Evolutionary conservation across 2,888 invertebrate genomes (phyloP).

Genomic region (Volucella zonaria): DNA sequence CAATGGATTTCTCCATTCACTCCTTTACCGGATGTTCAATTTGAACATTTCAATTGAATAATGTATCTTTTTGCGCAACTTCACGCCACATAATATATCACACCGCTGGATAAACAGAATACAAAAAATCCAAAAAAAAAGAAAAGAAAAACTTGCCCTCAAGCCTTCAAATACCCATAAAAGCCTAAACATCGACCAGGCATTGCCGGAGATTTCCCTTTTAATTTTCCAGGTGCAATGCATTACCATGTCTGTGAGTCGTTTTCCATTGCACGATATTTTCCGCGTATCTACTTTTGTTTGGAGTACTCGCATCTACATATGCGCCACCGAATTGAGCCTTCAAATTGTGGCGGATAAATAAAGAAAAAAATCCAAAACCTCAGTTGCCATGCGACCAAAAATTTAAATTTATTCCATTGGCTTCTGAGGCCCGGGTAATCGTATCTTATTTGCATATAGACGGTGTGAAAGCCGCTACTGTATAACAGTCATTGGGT

Average conservation of each 20-base stretch:
- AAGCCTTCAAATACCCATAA: conserved; percentile 62
- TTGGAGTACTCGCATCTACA: neutral
- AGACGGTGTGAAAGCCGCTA: conserved; percentile 33
- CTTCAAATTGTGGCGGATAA: neutral
- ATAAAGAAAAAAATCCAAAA: conserved; percentile 35
- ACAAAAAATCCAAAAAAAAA: too few species aligned
- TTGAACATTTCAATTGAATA: conserved; percentile 23
- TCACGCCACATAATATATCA: conserved; percentile 3
- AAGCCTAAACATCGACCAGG: conserved; percentile 40
- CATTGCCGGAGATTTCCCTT: conserved; percentile 31
- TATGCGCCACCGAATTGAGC: conserved; percentile 9
- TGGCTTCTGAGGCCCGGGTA: conserved; percentile 30
- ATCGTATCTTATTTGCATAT: conserved; percentile 65
- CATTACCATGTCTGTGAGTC: conserved; percentile 16
- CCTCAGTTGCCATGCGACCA: conserved; percentile 49
- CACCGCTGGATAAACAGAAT: neutral
- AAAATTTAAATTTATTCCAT: conserved; percentile 34
- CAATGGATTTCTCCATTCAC: conserved; percentile 4
- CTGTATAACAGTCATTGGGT: conserved; percentile 42
- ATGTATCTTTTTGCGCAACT: conserved; percentile 53
- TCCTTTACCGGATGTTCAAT: conserved; percentile 39
- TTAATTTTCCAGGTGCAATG: conserved; percentile 53
- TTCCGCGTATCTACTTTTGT: too few species aligned
- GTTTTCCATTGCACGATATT: conserved; percentile 43
- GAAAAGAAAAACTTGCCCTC: conserved; percentile 26